phyloP scores from a whole-genome alignment of 2,113 vertebrate species.

The Archilochus colubris region DNA sequence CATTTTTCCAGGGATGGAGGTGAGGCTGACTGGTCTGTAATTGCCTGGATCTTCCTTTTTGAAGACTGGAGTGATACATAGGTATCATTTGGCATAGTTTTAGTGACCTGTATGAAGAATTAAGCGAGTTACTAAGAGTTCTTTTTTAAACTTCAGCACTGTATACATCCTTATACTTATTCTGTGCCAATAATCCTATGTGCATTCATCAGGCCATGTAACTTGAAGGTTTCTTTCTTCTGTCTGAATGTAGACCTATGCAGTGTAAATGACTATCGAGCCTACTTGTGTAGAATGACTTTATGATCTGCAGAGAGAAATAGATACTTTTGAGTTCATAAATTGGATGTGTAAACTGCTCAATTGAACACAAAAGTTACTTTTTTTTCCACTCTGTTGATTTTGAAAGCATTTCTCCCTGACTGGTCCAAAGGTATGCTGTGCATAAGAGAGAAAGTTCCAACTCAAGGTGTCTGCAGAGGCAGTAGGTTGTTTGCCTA shows the following conservation, averaged over 20 bases:
- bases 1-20: no score
- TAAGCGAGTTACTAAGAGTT: background rate
- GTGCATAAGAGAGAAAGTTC: background rate
- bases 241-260: background rate
- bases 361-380: background rate
- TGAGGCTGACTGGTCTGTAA: no score
- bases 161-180: background rate
- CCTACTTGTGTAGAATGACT: background rate
- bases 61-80: background rate
- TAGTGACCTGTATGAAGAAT: background rate
- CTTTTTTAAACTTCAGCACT: background rate
- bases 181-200: background rate
- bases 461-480: background rate
- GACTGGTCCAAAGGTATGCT: background rate
- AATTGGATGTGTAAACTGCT: background rate
- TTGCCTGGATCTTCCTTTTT: no score
- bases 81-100: background rate
- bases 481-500: background rate
- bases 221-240: background rate
- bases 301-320: no score
- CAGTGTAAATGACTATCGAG: background rate
- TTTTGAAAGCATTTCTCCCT: background rate
- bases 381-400: background rate
- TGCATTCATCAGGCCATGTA: accelerated
- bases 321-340: background rate